phyloP scores from a whole-genome alignment of 2,797 vertebrate species.

The Kryptopterus vitreolus region DNA sequence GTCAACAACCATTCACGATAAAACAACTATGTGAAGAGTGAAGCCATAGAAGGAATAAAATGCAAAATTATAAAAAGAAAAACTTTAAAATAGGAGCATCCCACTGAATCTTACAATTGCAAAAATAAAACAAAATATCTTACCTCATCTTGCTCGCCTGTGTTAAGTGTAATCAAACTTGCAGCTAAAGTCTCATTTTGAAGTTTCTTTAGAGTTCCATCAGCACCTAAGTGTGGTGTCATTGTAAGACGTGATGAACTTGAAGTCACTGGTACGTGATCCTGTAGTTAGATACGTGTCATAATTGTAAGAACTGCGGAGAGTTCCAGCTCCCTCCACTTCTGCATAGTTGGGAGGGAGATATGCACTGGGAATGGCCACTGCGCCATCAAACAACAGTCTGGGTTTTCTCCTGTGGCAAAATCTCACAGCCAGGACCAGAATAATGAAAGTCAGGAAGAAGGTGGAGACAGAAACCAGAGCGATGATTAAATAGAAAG shows the following conservation, averaged over 20 bases:
- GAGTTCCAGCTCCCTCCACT: too few relatives aligned
- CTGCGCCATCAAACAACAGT: not conserved
- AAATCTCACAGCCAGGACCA: slow-evolving; percentile 14
- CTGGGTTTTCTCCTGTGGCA: too few relatives aligned
- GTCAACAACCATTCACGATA: too few relatives aligned
- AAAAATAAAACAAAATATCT: not conserved
- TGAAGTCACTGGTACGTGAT: slow-evolving; percentile 55
- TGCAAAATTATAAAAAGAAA: too few relatives aligned
- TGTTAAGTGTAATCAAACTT: not conserved
- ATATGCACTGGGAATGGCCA: slow-evolving; percentile 40
- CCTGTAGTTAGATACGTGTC: slow-evolving; percentile 52
- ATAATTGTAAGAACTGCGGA: slow-evolving; percentile 21
- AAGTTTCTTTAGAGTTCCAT: slow-evolving; percentile 25
- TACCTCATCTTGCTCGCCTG: not conserved
- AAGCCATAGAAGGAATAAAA: too few relatives aligned
- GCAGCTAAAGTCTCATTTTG: slow-evolving; percentile 3
- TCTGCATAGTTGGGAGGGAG: slow-evolving; percentile 21
- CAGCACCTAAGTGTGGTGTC: slow-evolving; percentile 37
- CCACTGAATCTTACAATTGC: not conserved
- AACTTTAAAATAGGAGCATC: too few relatives aligned
- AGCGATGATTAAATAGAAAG: slow-evolving; percentile 8
- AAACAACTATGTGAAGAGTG: too few relatives aligned
- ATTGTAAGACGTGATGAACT: slow-evolving; percentile 59
- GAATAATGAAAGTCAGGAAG: slow-evolving; percentile 10
- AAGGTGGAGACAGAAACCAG: slow-evolving; percentile 38